Base-by-base conservation (phyloP, 2,113 vertebrate genomes). In the Ptilonorhynchus violaceus region DNA sequence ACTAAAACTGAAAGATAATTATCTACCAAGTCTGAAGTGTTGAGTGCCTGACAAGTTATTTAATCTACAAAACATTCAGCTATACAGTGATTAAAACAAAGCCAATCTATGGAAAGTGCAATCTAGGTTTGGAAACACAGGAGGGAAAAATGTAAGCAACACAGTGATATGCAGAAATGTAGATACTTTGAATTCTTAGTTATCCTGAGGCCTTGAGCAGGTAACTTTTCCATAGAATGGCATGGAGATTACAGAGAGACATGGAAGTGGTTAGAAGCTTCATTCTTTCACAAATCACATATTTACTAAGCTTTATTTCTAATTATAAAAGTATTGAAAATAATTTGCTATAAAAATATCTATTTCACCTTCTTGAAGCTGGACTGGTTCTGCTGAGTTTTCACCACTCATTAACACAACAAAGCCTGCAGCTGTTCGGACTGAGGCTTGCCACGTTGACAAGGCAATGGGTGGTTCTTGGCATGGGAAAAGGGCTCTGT, bases 401-500 rank as follows among this genome's bases (percentile, higher is more conserved):
- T 99, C 99, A 56, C 99, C 99, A 50, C 99, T 99, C 98, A 99
- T 98, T 98, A 99, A 97, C 96, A 99, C 99, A 97, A 98, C 97
- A 97, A 98, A 99, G 84, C 98, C 98, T 84, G 97, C 97, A 96
- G 98, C 98, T 97, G 99, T 97, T 98, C 96, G 98, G 56, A 99
- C 97, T 62, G 98, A 98, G 47, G 99, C 99, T 97, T 99, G 99
- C 99, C 99, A 99, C 20, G 99, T 99, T 98, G 99, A 99, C 99
- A 99, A 99, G 96, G 99, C 99, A 98, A 99, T 96, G n/a, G 99
- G 99, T 84, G 99, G 99, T 79, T 99, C 99, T 97, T 99, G 99
- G 98, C 99, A 99, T 58, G 99, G 99, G 97, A 99, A 99, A 94
- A 99, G 99, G 77, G 99, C 99, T 96, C 99, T 98, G 98, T 99